Base-by-base conservation (phyloP, 2,113 vertebrate genomes). In the Mustela nigripes region DNA sequence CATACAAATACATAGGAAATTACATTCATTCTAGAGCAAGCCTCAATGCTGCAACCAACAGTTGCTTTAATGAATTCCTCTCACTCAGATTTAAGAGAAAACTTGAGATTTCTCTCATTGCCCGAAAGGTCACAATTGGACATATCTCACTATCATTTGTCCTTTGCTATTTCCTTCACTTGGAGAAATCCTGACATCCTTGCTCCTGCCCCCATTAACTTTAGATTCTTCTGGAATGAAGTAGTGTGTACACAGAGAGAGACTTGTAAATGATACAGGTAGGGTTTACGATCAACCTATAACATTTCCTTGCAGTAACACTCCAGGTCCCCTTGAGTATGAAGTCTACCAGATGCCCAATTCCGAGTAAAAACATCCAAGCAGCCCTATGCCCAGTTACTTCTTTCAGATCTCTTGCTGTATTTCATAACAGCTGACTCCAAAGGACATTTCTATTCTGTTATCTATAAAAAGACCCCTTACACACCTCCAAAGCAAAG, bases 161-260 rank as follows among this genome's bases (percentile, higher is more conserved):
- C 65, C 76, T 45, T 79, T 31, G 33, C 4, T 65, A 18, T 74
- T 80, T 83, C 36, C 71, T 91, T 85, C 63, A 80, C 45, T 58
- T 58, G 71, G 48, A 74, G 63, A 80, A 92, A 85, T 89, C 39
- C 33, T 95, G 83, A 53, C 76, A 94, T 73, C 26, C 33, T 71
- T 80, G 45, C 83, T 83, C 76, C 28, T 90, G 69, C 11, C 36
- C 36, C 60, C 36, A 42, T 12, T 69, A 65, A 48, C n/a, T 84
- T 79, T 31, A 81, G 82, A 80, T 89, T 92, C 60, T 85, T 94
- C 88, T 74, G 56, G 21, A 89, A 94, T 42, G 18, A 88, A 78
- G 36, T 21, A 53, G 3, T 39, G 21, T 83, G 39, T 83, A 73
- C 18, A 50, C 10, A 48, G 9, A 83, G 26, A 31, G 21, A 76